Evolutionary conservation across 1,140 invertebrate genomes (phyloP).

Genomic region (Notospermus geniculatus): DNA sequence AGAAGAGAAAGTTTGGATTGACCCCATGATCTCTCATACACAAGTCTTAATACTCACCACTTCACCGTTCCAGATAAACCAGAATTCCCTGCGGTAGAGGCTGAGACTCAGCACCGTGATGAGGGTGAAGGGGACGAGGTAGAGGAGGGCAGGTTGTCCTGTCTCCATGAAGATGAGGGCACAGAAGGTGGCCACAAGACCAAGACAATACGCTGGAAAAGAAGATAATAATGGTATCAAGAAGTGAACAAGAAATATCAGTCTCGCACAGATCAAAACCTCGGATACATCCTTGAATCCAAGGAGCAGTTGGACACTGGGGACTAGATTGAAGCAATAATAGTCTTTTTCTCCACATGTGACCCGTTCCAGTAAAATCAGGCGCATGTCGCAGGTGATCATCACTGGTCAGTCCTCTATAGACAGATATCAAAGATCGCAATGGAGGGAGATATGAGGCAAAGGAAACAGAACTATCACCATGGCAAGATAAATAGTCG

Average conservation of each 20-base stretch:
- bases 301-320: too few species aligned
- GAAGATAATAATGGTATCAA: slow-evolving; percentile 17
- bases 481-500: too few species aligned
- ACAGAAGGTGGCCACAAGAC: slow-evolving; percentile 61
- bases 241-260: not conserved
- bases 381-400: too few species aligned
- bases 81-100: slow-evolving; percentile 55
- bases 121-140: slow-evolving; percentile 65
- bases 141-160: slow-evolving; percentile 68
- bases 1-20: not conserved
- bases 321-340: too few species aligned
- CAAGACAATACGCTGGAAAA: slow-evolving; percentile 60
- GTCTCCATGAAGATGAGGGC: slow-evolving; percentile 60
- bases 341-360: too few species aligned
- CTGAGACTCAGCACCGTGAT: slow-evolving; percentile 58
- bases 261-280: too few species aligned
- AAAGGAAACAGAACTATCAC: too few species aligned
- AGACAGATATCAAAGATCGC: too few species aligned
- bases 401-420: too few species aligned
- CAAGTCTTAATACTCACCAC: not conserved
- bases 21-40: not conserved
- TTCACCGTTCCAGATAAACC: slow-evolving; percentile 58
- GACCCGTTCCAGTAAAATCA: too few species aligned
- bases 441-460: too few species aligned
- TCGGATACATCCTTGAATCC: too few species aligned